Percentiles rank a stretch among this genome's conserved stretches.
phyloP scores from a whole-genome alignment of 2,113 vertebrate species.

The Anas platyrhynchos region DNA sequence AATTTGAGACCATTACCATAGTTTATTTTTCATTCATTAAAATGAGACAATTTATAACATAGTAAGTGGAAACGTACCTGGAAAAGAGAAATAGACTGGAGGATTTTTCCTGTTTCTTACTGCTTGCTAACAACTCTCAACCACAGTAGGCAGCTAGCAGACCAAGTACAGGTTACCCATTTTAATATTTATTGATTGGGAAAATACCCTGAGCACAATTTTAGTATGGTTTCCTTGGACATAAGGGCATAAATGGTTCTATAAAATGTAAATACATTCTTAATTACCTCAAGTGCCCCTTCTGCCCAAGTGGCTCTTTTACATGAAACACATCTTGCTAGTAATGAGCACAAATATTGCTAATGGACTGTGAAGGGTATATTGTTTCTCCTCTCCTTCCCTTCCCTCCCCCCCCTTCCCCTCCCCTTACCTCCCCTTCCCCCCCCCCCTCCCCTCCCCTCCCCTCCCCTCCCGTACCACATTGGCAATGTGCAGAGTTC shows the following conservation, averaged over 20 bases:
- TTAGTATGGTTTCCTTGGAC: slow-evolving; percentile 55
- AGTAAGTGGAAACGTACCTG: neutral
- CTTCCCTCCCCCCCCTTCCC: no score
- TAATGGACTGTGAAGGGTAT: slow-evolving; percentile 59
- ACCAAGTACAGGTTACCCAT: slow-evolving; percentile 70
- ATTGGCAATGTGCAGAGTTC: neutral
- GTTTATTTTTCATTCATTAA: slow-evolving; percentile 30
- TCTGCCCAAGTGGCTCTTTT: slow-evolving; percentile 71
- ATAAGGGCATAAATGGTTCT: slow-evolving; percentile 61
- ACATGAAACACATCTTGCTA: slow-evolving; percentile 62
- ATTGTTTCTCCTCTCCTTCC: neutral
- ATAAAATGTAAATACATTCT: slow-evolving; percentile 79
- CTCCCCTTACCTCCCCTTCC: no score
- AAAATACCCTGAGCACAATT: slow-evolving; percentile 52
- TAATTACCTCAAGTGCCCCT: slow-evolving; percentile 79
- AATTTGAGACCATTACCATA: neutral
- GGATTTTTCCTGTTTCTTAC: slow-evolving; percentile 23
- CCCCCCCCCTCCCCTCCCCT: no score
- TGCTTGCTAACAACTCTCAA: neutral
- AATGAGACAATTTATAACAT: neutral
- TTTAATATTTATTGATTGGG: slow-evolving; percentile 75
- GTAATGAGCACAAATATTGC: slow-evolving; percentile 75
- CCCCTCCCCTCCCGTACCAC: neutral
- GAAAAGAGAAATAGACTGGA: neutral
- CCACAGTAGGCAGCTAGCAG: slow-evolving; percentile 30